Percentiles rank a stretch among this genome's conserved stretches.
These are phyloP conservation scores for Drosophila nikananu DNA, from an alignment of 1,140 invertebrate genomes.

Conservation along the genomic window DNA sequence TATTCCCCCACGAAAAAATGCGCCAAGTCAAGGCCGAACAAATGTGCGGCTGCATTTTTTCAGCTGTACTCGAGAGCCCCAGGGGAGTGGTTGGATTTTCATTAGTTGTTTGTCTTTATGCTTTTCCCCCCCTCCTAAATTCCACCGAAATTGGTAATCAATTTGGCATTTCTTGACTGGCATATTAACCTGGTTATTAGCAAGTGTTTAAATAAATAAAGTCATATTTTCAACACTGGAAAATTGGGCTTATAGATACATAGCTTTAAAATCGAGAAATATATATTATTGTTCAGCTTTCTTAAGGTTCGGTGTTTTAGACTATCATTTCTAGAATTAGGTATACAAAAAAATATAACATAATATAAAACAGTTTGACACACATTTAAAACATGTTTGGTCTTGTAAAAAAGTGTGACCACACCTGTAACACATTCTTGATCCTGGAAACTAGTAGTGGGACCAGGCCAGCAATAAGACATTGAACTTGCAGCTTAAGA, in stretches of 20 bases:
- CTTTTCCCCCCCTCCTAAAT: neutral
- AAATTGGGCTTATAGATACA: neutral
- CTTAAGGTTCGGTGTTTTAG: too few relatives aligned
- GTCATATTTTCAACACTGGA: neutral
- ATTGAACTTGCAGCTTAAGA: neutral
- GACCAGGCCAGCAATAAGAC: neutral
- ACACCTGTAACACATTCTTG: too few relatives aligned
- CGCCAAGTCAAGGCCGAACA: constrained; percentile 42
- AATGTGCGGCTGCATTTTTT: constrained; percentile 21
- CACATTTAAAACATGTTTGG: too few relatives aligned
- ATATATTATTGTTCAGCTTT: too few relatives aligned
- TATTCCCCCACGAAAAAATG: constrained; percentile 8
- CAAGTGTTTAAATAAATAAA: constrained; percentile 2
- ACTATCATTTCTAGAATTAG: too few relatives aligned
- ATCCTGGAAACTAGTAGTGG: too few relatives aligned
- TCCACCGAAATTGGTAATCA: constrained; percentile 8
- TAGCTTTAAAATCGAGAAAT: neutral
- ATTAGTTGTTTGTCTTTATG: neutral
- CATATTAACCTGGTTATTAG: constrained; percentile 12
- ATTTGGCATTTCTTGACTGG: constrained; percentile 8
- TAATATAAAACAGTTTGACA: neutral
- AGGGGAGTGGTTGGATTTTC: constrained; percentile 6
- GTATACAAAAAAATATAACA: neutral
- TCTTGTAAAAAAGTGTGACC: too few relatives aligned
- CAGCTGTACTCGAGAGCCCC: neutral